Evolutionary conservation across 2,888 invertebrate species (phyloP), one percentile per base, ranked within the genome.

Genomic region (Macroteleia sp.): DNA sequence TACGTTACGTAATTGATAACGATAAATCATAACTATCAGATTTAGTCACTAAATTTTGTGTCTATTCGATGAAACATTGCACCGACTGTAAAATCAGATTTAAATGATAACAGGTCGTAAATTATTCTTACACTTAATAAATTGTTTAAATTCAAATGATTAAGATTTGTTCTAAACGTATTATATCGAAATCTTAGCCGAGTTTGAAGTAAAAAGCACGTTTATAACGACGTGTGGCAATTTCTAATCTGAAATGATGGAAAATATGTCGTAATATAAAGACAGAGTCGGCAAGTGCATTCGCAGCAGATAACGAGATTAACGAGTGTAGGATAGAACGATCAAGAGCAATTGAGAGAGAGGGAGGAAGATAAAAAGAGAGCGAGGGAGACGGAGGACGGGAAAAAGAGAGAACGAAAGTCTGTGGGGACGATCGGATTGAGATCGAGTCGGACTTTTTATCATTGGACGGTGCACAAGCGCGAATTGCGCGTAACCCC

Each of bases 401-500:
- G n/a, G n/a, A n/a, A n/a, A n/a, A n/a, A n/a, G n/a, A n/a, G n/a
- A n/a, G n/a, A n/a, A n/a, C n/a, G n/a, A n/a, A n/a, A n/a, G 71
- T 34, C 77, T 57, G 74, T 39, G 46, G 64, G 78, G 75, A 69
- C 64, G 73, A 80, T 75, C 69, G 80, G 88, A 91, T 91, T 90
- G 89, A 90, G 90, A 90, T 90, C 88, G 88, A 89, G 87, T 84
- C 83, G 67, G 82, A 86, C 83, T 89, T 86, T 89, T 89, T 89
- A 85, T 89, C 86, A 83, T 85, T 78, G 80, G 81, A 82, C 84
- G 86, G 82, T 84, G 89, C 86, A 87, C 83, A 87, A 88, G 90
- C 90, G 90, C 89, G 90, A 90, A 90, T 90, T 89, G 90, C 90
- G 90, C 89, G 87, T 88, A 88, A 89, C 91, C 90, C 91, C 91